Evolutionary conservation across 2,888 invertebrate genomes (phyloP).

Genomic region (Eilema griseolum): DNA sequence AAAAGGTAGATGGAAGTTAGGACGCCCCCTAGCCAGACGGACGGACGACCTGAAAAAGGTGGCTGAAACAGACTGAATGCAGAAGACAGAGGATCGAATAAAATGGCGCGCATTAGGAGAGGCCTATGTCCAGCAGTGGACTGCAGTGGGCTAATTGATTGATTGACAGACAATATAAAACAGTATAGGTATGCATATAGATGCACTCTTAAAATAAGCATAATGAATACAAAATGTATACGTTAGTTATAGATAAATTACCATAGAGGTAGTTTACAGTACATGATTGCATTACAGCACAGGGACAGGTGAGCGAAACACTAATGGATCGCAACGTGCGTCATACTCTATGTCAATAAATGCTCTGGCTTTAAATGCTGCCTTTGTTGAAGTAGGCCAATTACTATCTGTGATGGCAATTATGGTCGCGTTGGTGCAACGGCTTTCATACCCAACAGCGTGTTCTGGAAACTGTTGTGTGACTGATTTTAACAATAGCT

Average conservation of each 20-base stretch:
- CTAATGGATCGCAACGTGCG: slow-evolving; percentile 74
- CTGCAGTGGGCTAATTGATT: too few species aligned
- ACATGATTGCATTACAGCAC: slow-evolving; percentile 24
- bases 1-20: too few species aligned
- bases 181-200: too few species aligned
- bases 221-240: neutral
- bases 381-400: slow-evolving; percentile 77
- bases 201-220: neutral
- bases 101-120: too few species aligned
- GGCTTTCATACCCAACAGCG: slow-evolving; percentile 29
- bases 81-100: too few species aligned
- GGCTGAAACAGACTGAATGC: too few species aligned
- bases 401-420: slow-evolving; percentile 70
- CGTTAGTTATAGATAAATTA: neutral
- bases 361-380: slow-evolving; percentile 72
- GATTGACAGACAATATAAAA: too few species aligned
- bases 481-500: slow-evolving; percentile 50
- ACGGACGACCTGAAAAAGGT: too few species aligned
- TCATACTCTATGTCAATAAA: slow-evolving; percentile 76
- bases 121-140: too few species aligned
- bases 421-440: slow-evolving; percentile 59
- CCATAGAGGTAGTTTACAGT: slow-evolving; percentile 3
- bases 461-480: slow-evolving; percentile 31
- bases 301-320: slow-evolving; percentile 58
- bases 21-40: too few species aligned